Conservation (phyloP, 2,888 invertebrate species). For the Rhagonycha lutea region DNA sequence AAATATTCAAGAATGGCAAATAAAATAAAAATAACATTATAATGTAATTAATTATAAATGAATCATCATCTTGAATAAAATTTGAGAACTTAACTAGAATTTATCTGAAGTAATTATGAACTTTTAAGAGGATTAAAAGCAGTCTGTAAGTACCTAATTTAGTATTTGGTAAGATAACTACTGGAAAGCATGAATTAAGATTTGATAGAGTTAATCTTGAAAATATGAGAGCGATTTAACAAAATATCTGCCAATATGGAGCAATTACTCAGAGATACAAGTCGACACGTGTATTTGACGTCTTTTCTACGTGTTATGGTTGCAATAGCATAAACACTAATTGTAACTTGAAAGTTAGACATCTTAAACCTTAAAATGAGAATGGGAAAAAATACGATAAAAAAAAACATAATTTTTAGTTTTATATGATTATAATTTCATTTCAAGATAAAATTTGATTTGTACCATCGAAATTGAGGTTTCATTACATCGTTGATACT, state of each 20-base stretch:
- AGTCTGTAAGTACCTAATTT: slow-evolving; percentile 8
- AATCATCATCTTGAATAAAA: not conserved
- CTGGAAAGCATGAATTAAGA: not conserved
- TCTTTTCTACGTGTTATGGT: not conserved
- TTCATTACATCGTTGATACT: slow-evolving; percentile 28
- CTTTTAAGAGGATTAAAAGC: slow-evolving; percentile 17
- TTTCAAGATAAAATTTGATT: not conserved
- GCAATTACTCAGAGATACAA: not conserved
- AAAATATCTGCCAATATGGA: not conserved
- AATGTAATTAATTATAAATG: not conserved
- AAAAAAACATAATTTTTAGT: too few relatives aligned
- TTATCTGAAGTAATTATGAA: slow-evolving; percentile 5
- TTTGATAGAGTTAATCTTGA: not conserved
- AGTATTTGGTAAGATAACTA: slow-evolving; percentile 1
- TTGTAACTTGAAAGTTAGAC: not conserved
- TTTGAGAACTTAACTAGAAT: slow-evolving; percentile 4
- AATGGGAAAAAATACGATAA: too few relatives aligned
- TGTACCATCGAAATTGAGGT: not conserved
- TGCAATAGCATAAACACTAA: not conserved
- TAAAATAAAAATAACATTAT: not conserved
- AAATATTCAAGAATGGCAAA: not conserved
- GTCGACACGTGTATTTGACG: not conserved
- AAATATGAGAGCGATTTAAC: not conserved
- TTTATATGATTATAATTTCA: not conserved
- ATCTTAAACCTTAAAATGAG: not conserved